These are phyloP conservation scores for Chaetorhynchus papuensis DNA, from an alignment of 2,113 vertebrate genomes.

Conservation along the genomic window DNA sequence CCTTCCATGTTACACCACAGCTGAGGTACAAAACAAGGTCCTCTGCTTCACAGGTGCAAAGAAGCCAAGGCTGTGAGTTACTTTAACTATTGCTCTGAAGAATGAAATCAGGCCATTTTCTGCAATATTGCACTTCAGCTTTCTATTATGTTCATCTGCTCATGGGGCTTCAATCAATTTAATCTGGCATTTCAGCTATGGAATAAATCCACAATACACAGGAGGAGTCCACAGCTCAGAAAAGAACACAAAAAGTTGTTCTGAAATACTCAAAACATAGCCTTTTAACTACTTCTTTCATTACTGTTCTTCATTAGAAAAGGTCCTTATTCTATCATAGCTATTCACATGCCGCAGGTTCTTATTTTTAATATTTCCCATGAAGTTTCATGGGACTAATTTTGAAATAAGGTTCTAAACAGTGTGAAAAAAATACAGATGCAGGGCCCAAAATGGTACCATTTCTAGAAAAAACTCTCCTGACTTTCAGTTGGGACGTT, in stretches of 20 bases:
- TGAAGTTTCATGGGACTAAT: not conserved
- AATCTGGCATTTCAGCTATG: not conserved
- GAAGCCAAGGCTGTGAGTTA: not conserved
- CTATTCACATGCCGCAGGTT: not conserved
- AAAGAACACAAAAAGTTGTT: not conserved
- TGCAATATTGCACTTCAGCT: not conserved
- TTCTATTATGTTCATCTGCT: not conserved
- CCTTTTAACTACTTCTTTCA: not conserved
- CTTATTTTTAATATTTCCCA: not conserved
- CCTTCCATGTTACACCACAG: not conserved
- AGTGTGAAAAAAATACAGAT: not conserved
- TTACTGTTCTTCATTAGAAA: not conserved
- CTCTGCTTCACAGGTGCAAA: not conserved
- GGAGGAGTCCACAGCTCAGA: not conserved
- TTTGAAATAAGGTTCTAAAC: not conserved
- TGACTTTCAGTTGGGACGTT: not conserved
- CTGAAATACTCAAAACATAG: not conserved
- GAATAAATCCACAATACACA: not conserved
- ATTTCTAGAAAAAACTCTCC: not conserved
- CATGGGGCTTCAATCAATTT: not conserved
- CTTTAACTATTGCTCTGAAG: not conserved
- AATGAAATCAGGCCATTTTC: conserved; percentile 20
- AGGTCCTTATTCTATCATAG: not conserved
- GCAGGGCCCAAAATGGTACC: not conserved
- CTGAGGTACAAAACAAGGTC: not conserved